Percentiles rank a stretch among this genome's conserved stretches.
These are phyloP conservation scores for Ligdia adustata DNA, from an alignment of 2,888 invertebrate species.

Conservation along the genomic window DNA sequence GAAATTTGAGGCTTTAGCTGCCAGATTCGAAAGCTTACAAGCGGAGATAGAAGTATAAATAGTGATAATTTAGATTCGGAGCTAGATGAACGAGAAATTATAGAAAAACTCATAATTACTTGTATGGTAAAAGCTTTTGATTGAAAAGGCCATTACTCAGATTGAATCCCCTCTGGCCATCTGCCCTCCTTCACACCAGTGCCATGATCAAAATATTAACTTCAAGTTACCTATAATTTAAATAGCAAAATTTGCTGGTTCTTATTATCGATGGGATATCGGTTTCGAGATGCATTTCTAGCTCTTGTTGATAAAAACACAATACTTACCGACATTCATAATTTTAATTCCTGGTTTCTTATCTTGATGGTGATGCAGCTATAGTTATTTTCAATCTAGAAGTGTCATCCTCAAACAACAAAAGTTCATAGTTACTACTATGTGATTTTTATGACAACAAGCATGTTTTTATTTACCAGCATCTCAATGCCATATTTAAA, in stretches of 20 bases:
- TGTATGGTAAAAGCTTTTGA: too few species aligned
- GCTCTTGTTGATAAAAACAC: neutral
- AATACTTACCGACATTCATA: neutral
- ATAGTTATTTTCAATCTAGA: neutral
- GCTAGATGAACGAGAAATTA: too few species aligned
- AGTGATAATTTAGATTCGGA: too few species aligned
- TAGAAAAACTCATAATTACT: too few species aligned
- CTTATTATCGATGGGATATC: neutral
- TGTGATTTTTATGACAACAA: neutral
- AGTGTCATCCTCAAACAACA: neutral
- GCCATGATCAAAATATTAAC: too few species aligned
- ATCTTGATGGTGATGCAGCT: neutral
- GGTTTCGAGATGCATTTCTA: neutral
- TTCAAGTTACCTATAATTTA: neutral
- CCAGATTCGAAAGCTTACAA: too few species aligned
- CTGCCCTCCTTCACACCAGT: too few species aligned
- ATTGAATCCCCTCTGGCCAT: too few species aligned
- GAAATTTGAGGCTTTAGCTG: too few species aligned
- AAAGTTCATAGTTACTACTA: neutral
- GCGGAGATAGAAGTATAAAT: too few species aligned
- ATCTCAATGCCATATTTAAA: neutral
- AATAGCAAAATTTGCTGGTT: neutral
- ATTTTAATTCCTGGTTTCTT: neutral
- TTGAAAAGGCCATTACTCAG: too few species aligned
- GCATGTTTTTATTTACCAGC: too few species aligned